phyloP scores from a whole-genome alignment of 2,888 invertebrate genomes.

The Torymus aiolomorphi region DNA sequence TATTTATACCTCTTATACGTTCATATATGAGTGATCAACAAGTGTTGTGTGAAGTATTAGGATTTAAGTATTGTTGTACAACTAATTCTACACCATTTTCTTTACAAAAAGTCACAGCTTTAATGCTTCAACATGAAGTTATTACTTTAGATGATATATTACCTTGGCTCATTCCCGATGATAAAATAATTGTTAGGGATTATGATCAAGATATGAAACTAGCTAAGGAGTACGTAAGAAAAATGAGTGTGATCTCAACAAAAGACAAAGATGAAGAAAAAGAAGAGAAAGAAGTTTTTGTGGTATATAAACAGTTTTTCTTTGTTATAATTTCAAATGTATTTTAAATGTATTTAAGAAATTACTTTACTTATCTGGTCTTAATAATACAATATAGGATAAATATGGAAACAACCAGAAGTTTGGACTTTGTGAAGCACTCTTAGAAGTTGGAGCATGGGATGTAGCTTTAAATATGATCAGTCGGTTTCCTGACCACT shows the following conservation, averaged over 20 bases:
- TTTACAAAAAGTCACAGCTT: slow-evolving; percentile 91
- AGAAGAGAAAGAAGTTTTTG: slow-evolving; percentile 83
- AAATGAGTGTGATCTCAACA: slow-evolving; percentile 88
- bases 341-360: not conserved
- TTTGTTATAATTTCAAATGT: not conserved
- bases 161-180: slow-evolving; percentile 93
- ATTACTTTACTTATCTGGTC: not conserved
- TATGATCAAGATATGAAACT: slow-evolving; percentile 89
- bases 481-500: slow-evolving; percentile 88
- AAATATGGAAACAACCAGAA: slow-evolving; percentile 89
- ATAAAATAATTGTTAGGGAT: slow-evolving; percentile 86
- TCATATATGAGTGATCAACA: slow-evolving; percentile 92
- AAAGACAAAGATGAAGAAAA: slow-evolving; percentile 84
- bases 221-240: slow-evolving; percentile 92
- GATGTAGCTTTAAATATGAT: slow-evolving; percentile 87
- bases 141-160: slow-evolving; percentile 92
- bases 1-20: slow-evolving; percentile 91
- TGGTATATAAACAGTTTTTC: slow-evolving; percentile 75
- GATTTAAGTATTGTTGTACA: slow-evolving; percentile 88
- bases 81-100: slow-evolving; percentile 85
- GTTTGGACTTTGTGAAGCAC: slow-evolving; percentile 92
- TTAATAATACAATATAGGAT: slow-evolving; percentile 64
- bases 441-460: slow-evolving; percentile 94
- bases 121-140: slow-evolving; percentile 91
- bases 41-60: slow-evolving; percentile 95